A percentile compares a stretch with the other conserved stretches of the same genome.
Conservation (phyloP, 2,113 vertebrate species). For the Hydrolagus affinis region DNA sequence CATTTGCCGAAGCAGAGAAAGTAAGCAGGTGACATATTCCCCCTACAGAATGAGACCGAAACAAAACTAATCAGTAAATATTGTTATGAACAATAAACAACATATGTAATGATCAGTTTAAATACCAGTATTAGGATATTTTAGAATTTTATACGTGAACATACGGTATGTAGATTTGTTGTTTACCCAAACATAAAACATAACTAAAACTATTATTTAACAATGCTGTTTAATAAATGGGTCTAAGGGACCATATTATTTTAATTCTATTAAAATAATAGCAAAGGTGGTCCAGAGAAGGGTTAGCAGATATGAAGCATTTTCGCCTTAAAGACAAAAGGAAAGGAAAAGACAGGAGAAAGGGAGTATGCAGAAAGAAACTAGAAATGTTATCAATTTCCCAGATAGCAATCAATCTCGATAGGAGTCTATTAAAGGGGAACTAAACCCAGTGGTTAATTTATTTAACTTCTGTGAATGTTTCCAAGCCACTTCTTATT, state of each 20-base stretch:
- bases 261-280: too few species aligned
- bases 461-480: conserved; percentile 10
- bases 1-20: conserved; percentile 95
- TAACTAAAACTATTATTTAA: neutral
- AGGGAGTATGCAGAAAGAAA: neutral
- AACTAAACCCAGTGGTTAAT: neutral
- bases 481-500: neutral
- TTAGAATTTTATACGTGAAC: too few species aligned
- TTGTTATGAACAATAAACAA: neutral
- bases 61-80: conserved; percentile 34
- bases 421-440: neutral
- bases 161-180: neutral
- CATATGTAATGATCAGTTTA: neutral
- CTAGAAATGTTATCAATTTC: neutral
- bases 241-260: too few species aligned
- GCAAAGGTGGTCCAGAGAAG: too few species aligned
- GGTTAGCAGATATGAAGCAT: neutral
- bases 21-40: conserved; percentile 93
- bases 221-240: neutral
- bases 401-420: neutral
- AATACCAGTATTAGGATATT: neutral
- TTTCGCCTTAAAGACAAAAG: neutral
- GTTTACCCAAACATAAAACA: neutral
- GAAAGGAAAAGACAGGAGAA: neutral
- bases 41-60: conserved; percentile 62